These are phyloP conservation scores for Brienomyrus longianalis DNA, from an alignment of 2,113 vertebrate species.

Conservation along the genomic window DNA sequence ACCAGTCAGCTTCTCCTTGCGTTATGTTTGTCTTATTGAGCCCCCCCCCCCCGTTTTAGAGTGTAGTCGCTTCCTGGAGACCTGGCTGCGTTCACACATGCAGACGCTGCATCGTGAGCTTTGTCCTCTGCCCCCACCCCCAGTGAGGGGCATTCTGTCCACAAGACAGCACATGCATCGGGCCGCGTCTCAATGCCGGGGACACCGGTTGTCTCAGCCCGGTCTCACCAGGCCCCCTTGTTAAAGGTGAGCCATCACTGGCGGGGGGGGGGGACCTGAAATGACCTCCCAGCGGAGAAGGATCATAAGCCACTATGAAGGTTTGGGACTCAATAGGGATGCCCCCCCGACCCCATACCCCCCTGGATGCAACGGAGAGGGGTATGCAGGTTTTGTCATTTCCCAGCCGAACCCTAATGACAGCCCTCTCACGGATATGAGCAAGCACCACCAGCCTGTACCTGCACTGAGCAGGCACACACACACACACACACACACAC, in stretches of 20 bases:
- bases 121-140: neutral
- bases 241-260: neutral
- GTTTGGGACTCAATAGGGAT: constrained; percentile 35
- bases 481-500: constrained; percentile 28
- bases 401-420: neutral
- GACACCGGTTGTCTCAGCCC: neutral
- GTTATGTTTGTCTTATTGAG: neutral
- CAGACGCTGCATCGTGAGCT: neutral
- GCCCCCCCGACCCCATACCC: neutral
- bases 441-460: neutral
- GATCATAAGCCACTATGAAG: constrained; percentile 47
- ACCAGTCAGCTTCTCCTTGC: neutral
- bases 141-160: neutral
- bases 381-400: neutral
- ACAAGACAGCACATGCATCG: neutral
- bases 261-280: neutral
- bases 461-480: neutral
- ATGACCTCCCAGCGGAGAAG: constrained; percentile 14
- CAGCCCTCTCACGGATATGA: neutral
- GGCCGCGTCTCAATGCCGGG: neutral
- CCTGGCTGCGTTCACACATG: neutral
- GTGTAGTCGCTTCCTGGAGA: neutral
- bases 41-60: neutral
- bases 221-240: neutral
- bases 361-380: neutral